Percentiles rank a stretch among this genome's conserved stretches.
Conservation (phyloP, 2,797 vertebrate species). For the Lycodopsis pacificus region DNA sequence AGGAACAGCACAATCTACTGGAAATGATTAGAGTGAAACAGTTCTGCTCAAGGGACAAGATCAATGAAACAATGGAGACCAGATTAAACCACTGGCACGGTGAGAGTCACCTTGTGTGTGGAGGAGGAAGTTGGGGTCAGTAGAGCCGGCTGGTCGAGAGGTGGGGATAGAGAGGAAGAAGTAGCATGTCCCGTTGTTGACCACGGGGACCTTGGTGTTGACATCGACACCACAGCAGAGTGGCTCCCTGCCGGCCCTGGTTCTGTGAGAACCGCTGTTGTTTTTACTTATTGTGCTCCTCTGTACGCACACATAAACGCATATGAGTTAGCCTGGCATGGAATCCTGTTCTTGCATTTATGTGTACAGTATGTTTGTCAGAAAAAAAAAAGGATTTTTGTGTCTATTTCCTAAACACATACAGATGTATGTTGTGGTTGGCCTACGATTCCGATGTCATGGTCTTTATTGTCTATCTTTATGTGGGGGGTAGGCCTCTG, state of each 20-base stretch:
- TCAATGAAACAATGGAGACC: conserved; percentile 46
- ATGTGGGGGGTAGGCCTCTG: conserved; percentile 53
- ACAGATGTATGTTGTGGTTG: conserved; percentile 74
- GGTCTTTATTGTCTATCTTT: conserved; percentile 66
- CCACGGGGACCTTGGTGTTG: conserved; percentile 52
- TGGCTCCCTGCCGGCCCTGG: conserved; percentile 23
- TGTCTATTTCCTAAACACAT: conserved; percentile 64
- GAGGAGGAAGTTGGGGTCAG: conserved; percentile 5
- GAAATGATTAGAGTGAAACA: conserved; percentile 68
- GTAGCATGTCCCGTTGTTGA: conserved; percentile 38
- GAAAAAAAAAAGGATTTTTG: conserved; percentile 59
- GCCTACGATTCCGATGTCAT: conserved; percentile 58
- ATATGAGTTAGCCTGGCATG: neutral
- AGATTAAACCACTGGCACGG: conserved; percentile 36
- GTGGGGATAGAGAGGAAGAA: conserved; percentile 38
- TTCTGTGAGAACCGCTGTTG: conserved; percentile 25
- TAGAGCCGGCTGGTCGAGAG: conserved; percentile 10
- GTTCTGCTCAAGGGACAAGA: conserved; percentile 57
- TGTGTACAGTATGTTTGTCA: conserved; percentile 45
- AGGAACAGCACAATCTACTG: conserved; percentile 61
- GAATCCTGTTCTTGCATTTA: conserved; percentile 33
- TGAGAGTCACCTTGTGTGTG: conserved; percentile 51
- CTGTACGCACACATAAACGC: conserved; percentile 21
- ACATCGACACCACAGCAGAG: conserved; percentile 56
- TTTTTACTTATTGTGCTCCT: conserved; percentile 34